Evolutionary conservation across 2,113 vertebrate species (phyloP).

Genomic region (Equus przewalskii): DNA sequence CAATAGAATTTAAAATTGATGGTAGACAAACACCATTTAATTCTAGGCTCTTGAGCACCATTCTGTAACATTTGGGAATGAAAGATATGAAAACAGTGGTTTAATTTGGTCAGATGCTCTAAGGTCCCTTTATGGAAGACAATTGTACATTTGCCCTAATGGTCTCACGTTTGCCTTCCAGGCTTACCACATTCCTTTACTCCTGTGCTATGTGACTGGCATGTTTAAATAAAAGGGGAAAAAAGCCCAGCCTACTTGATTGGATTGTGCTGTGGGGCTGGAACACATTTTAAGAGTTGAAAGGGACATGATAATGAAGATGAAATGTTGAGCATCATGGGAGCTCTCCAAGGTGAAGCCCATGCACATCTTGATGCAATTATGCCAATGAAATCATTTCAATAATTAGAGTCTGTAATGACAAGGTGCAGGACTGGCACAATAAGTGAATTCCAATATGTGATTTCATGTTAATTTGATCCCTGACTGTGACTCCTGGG

Average conservation of each 20-base stretch:
- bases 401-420: conserved; percentile 74
- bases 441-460: background rate
- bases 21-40: background rate
- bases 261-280: background rate
- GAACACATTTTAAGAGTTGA: background rate
- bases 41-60: background rate
- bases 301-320: conserved; percentile 76
- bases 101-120: background rate
- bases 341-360: conserved; percentile 22
- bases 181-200: background rate
- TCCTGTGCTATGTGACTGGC: background rate
- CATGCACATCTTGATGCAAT: conserved; percentile 68
- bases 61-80: background rate
- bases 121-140: background rate
- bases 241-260: background rate
- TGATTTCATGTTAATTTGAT: conserved; percentile 77
- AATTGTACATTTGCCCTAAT: background rate
- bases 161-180: background rate
- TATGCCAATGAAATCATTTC: conserved; percentile 75
- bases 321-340: background rate
- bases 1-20: background rate
- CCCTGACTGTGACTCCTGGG: conserved; percentile 18
- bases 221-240: background rate
- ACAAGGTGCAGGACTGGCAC: conserved; percentile 53
- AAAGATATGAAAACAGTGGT: background rate